Evolutionary conservation across 2,797 vertebrate genomes (phyloP).

Genomic region (Bufotes viridis): DNA sequence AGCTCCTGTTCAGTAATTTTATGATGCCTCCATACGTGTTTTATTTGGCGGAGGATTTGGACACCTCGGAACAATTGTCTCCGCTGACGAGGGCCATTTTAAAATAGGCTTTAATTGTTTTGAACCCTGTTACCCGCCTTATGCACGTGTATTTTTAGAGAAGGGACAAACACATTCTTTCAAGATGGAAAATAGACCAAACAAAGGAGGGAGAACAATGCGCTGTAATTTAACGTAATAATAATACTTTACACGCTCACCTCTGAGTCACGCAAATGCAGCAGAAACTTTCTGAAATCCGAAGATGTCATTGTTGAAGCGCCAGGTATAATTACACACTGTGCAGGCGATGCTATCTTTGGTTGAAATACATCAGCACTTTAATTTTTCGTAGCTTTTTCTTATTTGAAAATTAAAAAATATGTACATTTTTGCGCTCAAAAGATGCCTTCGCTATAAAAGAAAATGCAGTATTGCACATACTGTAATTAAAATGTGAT

Average conservation of each 20-base stretch:
- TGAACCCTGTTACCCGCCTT: constrained; percentile 10
- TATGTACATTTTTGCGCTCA: background rate
- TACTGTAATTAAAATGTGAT: too few species aligned
- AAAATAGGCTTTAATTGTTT: constrained; percentile 35
- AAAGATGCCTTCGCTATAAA: too few species aligned
- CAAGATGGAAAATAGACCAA: background rate
- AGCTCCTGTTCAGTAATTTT: background rate
- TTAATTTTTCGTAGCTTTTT: background rate
- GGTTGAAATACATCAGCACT: background rate
- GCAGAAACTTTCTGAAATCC: constrained; percentile 29
- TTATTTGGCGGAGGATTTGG: background rate
- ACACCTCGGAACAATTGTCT: constrained; percentile 15
- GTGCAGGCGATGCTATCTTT: background rate
- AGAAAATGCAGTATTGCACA: too few species aligned
- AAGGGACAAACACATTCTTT: constrained; percentile 13
- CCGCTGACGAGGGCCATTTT: constrained; percentile 1
- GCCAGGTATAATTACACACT: constrained; percentile 24
- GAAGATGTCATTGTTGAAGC: constrained; percentile 1
- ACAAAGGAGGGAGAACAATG: constrained; percentile 12
- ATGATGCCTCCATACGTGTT: background rate
- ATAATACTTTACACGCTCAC: constrained; percentile 16
- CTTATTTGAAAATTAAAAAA: background rate
- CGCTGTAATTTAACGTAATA: constrained; percentile 40
- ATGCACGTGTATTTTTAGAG: constrained; percentile 16
- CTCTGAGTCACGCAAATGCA: background rate